These are phyloP conservation scores for Sympetrum striolatum DNA, from an alignment of 2,888 invertebrate species.

Conservation along the genomic window DNA sequence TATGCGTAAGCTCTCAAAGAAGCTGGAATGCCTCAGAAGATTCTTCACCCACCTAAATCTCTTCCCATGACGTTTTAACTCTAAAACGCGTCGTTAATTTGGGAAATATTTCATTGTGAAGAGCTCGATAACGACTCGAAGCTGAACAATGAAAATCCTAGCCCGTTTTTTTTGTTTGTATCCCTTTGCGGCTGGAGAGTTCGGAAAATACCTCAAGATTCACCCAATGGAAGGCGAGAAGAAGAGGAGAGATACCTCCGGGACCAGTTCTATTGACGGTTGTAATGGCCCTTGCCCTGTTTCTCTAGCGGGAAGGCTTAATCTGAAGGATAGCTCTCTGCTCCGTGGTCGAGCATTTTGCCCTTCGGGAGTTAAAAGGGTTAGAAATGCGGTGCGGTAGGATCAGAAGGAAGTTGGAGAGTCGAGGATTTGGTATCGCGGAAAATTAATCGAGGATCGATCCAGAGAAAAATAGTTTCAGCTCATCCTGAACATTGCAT, in stretches of 20 bases:
- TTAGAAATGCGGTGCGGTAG: neutral
- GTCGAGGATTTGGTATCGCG: neutral
- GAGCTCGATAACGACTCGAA: conserved; percentile 15
- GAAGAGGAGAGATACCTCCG: neutral
- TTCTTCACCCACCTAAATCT: neutral
- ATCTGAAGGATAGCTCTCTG: neutral
- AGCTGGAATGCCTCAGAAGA: too few species aligned
- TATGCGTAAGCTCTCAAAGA: too few species aligned
- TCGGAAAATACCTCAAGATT: neutral
- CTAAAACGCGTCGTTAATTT: conserved; percentile 8
- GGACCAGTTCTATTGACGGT: conserved; percentile 6
- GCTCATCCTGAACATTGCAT: neutral
- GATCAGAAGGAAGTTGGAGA: neutral
- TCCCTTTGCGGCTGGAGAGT: neutral
- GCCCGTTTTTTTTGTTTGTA: neutral
- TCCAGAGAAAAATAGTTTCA: neutral
- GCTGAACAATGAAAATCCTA: neutral
- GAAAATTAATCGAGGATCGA: neutral
- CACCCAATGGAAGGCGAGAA: neutral
- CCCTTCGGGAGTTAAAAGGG: conserved; percentile 10
- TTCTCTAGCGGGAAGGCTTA: neutral
- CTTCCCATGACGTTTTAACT: neutral
- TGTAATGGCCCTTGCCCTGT: neutral
- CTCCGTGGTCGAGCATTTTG: neutral
- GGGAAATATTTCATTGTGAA: conserved; percentile 33